These are phyloP conservation scores for Pristionchus fissidentatus DNA, from an alignment of 2,888 invertebrate genomes.

Conservation along the genomic window DNA sequence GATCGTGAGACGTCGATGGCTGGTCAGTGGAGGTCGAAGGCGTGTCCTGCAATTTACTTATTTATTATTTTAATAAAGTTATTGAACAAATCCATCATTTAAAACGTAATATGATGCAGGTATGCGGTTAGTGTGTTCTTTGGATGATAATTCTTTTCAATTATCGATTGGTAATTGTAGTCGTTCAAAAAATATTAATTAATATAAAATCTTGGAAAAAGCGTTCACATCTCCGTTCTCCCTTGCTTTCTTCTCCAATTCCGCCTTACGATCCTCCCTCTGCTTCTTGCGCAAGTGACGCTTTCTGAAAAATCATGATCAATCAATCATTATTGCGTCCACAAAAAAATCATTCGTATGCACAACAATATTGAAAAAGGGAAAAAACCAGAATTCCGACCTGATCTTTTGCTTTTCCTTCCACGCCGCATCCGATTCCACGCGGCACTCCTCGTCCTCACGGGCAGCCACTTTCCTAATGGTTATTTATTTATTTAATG, in stretches of 20 bases:
- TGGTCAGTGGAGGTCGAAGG: background rate
- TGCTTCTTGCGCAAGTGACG: background rate
- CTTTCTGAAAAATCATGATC: background rate
- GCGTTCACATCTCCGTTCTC: background rate
- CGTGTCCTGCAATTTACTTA: background rate
- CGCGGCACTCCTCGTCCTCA: background rate
- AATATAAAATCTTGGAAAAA: too few species aligned
- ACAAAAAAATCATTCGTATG: too few species aligned
- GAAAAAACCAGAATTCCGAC: background rate
- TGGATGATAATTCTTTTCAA: too few species aligned
- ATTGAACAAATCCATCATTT: too few species aligned
- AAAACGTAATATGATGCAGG: too few species aligned
- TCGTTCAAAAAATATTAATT: too few species aligned
- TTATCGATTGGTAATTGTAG: too few species aligned
- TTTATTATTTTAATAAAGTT: too few species aligned
- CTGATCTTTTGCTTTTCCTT: conserved; percentile 17
- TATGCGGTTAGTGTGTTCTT: too few species aligned
- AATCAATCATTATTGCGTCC: background rate
- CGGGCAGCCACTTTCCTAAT: background rate
- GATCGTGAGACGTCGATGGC: background rate
- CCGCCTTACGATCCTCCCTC: background rate
- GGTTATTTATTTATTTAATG: too few species aligned
- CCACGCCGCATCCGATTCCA: background rate
- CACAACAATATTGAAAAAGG: too few species aligned
- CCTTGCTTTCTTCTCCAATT: background rate